Base-by-base conservation (phyloP, 2,113 vertebrate species). In the Alligator mississippiensis region DNA sequence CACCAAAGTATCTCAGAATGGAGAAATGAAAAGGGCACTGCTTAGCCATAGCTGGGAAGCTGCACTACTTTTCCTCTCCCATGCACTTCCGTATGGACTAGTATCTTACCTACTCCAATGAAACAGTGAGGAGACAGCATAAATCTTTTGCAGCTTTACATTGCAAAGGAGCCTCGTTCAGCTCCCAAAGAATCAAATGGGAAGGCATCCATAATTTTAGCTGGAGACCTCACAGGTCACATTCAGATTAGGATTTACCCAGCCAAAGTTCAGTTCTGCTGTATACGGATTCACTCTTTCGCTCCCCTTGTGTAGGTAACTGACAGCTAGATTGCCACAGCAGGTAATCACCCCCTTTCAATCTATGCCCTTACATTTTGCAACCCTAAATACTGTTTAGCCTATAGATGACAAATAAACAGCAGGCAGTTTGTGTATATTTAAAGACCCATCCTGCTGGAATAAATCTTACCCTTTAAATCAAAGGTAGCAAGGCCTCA, bases 81-180 rank as follows among this genome's bases (percentile, higher is more conserved):
- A 1, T 8, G 47, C 14, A 0, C 54, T 75, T 60, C 70, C 75
- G 38, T 2, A 1, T 1, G 24, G 28, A 77, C 57, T 61, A 83
- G 87, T 30, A 55, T 1, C 11, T 54, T 34, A 28, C 2, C n/a
- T 78, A 70, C 77, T 89, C 80, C 2, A 63, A 68, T 1, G 63
- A 28, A 80, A 86, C 78, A 84, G 84, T 21, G 79, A 85, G 90
- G 64, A 25, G 83, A 88, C 85, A 94, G 84, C 84, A 58, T n/a
- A 58, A 59, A 66, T 83, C 79, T 70, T 55, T 57, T 85, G 76
- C 34, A 22, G 77, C 77, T 87, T 77, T 59, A 30, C 76, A 72
- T 1, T 47, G 47, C 25, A 55, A 70, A 84, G 57, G n/a, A 63
- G 54, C 80, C 79, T 89, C 84, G 90, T 82, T 70, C 88, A 95